Percentiles rank a stretch among this genome's conserved stretches.
These are phyloP conservation scores for Ianthella basta DNA, from an alignment of 37 sponge, comb jelly and placozoan genomes.

Conservation along the genomic window DNA sequence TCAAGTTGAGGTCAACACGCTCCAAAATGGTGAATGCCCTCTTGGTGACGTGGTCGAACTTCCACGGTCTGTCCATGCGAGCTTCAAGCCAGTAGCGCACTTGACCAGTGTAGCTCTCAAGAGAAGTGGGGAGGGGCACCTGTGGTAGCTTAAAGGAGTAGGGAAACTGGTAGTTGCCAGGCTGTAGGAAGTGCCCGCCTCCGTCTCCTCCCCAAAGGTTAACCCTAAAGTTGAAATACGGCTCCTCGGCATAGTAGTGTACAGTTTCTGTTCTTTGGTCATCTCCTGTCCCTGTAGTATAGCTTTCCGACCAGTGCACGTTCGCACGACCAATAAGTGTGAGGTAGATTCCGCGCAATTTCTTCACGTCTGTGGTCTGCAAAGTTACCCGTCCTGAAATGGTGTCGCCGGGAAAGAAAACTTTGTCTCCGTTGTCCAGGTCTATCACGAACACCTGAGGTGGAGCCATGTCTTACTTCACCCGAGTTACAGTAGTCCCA, in stretches of 20 bases:
- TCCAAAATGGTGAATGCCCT: conserved; percentile 43
- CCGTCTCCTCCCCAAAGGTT: conserved; percentile 16
- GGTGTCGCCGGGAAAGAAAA: conserved; percentile 39
- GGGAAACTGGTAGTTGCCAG: conserved; percentile 49
- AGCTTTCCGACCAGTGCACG: conserved; percentile 47
- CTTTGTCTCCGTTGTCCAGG: conserved; percentile 2
- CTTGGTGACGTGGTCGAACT: conserved; percentile 44
- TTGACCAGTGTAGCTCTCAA: conserved; percentile 34
- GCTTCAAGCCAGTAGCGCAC: conserved; percentile 63
- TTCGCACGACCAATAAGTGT: conserved; percentile 22
- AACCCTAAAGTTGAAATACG: conserved; percentile 37
- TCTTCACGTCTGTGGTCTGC: conserved; percentile 9
- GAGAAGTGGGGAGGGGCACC: conserved; percentile 28
- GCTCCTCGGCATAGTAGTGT: conserved; percentile 21
- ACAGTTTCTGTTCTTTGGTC: conserved; percentile 14
- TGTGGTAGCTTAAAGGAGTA: conserved; percentile 44
- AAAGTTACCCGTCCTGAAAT: conserved; percentile 29
- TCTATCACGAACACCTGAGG: conserved; percentile 28
- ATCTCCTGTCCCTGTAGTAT: conserved; percentile 18
- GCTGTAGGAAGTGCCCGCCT: background rate
- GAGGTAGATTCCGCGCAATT: conserved; percentile 24
- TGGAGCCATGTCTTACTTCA: background rate
- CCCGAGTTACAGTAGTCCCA: too few species aligned
- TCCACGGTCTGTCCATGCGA: conserved; percentile 44
- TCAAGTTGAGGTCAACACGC: conserved; percentile 49